Percentiles rank a stretch among this genome's conserved stretches.
These are phyloP conservation scores for Mungos mungo DNA, from an alignment of 2,113 vertebrate genomes.

Conservation along the genomic window DNA sequence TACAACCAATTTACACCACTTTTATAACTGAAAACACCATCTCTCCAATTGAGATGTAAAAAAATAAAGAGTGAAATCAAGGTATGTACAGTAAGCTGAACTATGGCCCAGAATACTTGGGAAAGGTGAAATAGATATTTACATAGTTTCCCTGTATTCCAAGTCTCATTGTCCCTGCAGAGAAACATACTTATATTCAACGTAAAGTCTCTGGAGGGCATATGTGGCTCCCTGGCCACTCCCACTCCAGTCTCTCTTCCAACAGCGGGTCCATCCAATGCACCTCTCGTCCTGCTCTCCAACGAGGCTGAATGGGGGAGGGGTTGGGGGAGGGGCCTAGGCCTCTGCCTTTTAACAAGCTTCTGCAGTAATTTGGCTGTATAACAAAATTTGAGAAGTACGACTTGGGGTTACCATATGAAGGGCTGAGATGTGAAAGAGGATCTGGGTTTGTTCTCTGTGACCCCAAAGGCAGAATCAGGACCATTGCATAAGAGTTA, in stretches of 20 bases:
- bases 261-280: background rate
- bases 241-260: background rate
- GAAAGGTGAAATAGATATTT: conserved; percentile 35
- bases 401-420: background rate
- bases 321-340: background rate
- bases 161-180: background rate
- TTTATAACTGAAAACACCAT: conserved; percentile 33
- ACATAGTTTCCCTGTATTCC: background rate
- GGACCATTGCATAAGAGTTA: background rate
- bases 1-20: background rate
- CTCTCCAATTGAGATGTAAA: conserved; percentile 24
- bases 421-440: conserved; percentile 41
- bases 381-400: conserved; percentile 1
- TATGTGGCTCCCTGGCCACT: background rate
- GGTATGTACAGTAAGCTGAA: background rate
- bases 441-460: conserved; percentile 46
- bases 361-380: background rate
- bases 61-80: conserved; percentile 22
- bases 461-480: background rate
- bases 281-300: background rate
- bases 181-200: conserved; percentile 6
- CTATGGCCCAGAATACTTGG: background rate
- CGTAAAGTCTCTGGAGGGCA: conserved; percentile 16
- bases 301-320: background rate
- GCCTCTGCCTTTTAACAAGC: conserved; percentile 20